A percentile compares a stretch with the other conserved stretches of the same genome.
phyloP scores from a whole-genome alignment of 2,797 vertebrate genomes.

The Nyctalus aviator region DNA sequence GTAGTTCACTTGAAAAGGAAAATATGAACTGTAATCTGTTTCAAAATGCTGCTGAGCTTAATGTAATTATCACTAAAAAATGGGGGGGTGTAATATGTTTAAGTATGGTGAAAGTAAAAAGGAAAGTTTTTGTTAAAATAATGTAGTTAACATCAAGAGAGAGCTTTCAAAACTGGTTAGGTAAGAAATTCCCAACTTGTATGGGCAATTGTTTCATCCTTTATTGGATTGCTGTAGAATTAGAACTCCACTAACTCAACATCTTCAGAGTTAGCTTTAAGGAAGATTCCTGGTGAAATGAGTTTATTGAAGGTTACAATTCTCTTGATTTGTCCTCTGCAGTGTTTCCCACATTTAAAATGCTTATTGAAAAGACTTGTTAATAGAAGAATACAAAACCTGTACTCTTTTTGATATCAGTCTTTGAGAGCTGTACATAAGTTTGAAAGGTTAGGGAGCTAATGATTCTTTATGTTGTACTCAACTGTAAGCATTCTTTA shows the following conservation, averaged over 20 bases:
- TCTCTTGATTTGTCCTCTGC: not conserved
- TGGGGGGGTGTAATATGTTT: not conserved
- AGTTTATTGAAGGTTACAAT: not conserved
- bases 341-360: not conserved
- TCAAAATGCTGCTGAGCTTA: not conserved
- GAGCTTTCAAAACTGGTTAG: not conserved
- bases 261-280: not conserved
- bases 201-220: not conserved
- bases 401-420: not conserved
- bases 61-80: not conserved
- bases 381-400: not conserved
- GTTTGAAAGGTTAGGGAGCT: not conserved
- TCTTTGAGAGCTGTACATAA: not conserved
- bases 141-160: not conserved
- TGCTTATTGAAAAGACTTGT: not conserved
- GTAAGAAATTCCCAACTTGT: not conserved
- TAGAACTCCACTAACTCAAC: not conserved
- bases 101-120: not conserved
- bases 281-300: not conserved
- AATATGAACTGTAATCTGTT: not conserved
- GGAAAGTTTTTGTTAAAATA: not conserved
- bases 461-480: not conserved
- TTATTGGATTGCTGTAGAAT: not conserved
- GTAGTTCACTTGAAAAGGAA: slow-evolving; percentile 3
- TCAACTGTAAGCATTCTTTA: not conserved